phyloP scores from a whole-genome alignment of 2,797 vertebrate species.

The Calcarius lapponicus region DNA sequence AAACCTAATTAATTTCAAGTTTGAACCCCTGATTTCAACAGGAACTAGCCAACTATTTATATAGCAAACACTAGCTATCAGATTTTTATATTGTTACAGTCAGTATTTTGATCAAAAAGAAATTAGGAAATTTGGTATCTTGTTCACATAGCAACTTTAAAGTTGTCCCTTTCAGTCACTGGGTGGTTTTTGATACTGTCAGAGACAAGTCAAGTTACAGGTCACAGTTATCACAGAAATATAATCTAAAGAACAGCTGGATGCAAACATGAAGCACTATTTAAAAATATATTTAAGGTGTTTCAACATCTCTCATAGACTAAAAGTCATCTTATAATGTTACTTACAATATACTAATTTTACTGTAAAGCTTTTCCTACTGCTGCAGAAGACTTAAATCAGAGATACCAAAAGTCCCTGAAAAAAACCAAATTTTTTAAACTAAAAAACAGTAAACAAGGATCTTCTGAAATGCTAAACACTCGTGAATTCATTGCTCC shows the following conservation, averaged over 20 bases:
- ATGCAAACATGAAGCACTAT: neutral
- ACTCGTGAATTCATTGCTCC: neutral
- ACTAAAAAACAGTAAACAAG: neutral
- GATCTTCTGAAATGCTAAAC: constrained; percentile 18
- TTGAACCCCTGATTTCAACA: neutral
- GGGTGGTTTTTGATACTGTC: neutral
- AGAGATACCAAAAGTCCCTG: constrained; percentile 37
- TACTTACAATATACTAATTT: constrained; percentile 37
- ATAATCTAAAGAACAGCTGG: neutral
- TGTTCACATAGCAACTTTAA: neutral
- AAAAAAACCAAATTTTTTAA: constrained; percentile 12
- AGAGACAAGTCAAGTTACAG: neutral
- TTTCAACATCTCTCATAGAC: constrained; percentile 36
- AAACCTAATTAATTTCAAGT: neutral
- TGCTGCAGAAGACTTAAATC: constrained; percentile 48
- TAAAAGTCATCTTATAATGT: neutral
- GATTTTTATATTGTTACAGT: neutral
- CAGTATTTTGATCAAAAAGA: neutral
- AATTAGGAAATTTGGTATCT: neutral
- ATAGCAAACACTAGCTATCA: neutral
- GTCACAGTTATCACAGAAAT: neutral
- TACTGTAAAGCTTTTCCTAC: constrained; percentile 61
- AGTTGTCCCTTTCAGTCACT: neutral
- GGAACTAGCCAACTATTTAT: neutral
- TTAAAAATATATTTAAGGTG: neutral